phyloP scores from a whole-genome alignment of 2,797 vertebrate genomes.

The Adelosebastes latens region DNA sequence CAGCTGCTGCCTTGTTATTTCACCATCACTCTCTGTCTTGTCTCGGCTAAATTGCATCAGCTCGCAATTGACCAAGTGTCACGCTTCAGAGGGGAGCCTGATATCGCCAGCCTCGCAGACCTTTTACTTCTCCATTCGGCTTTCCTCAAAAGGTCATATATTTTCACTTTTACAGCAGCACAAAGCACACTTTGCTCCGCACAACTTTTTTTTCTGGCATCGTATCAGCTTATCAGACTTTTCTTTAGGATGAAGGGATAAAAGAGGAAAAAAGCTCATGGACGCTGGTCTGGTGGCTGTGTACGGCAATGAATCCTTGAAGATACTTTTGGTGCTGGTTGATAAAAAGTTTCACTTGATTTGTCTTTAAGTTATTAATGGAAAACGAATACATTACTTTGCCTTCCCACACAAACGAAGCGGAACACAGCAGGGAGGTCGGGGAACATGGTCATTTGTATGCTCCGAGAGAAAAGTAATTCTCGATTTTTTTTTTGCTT shows the following conservation, averaged over 20 bases:
- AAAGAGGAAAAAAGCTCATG: neutral
- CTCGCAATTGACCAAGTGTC: constrained; percentile 68
- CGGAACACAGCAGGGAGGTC: constrained; percentile 15
- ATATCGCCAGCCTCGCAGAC: constrained; percentile 52
- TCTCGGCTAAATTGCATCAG: constrained; percentile 63
- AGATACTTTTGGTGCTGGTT: neutral
- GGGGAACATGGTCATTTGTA: neutral
- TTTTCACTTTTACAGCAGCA: constrained; percentile 37
- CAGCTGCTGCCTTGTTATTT: constrained; percentile 57
- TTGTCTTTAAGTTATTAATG: constrained; percentile 22
- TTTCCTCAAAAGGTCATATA: constrained; percentile 63
- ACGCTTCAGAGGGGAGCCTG: constrained; percentile 54
- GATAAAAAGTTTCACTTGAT: constrained; percentile 13
- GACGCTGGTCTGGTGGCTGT: neutral
- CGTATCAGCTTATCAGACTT: constrained; percentile 32
- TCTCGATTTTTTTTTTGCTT: neutral
- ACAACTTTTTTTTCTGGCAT: constrained; percentile 34
- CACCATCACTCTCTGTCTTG: constrained; percentile 55
- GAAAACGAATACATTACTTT: constrained; percentile 11
- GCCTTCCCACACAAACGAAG: constrained; percentile 15
- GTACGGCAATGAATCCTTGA: neutral
- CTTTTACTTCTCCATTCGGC: constrained; percentile 58
- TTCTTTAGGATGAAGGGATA: neutral
- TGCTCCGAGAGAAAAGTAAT: constrained; percentile 8
- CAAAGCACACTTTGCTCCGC: constrained; percentile 25